Conservation (phyloP, 2,888 invertebrate species). For the Eledona agricola region DNA sequence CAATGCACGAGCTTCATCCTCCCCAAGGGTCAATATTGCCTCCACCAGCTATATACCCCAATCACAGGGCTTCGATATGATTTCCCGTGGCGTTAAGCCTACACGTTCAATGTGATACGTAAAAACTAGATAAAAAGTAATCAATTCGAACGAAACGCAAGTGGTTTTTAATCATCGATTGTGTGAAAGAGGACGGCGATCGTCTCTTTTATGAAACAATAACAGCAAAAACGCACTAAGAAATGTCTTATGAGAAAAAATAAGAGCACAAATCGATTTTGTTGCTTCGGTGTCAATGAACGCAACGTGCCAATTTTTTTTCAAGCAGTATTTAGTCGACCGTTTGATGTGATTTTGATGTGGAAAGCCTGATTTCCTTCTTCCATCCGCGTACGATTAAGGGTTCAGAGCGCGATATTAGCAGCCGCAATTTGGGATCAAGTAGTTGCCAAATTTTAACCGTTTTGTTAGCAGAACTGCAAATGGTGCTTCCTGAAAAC, state of each 20-base stretch:
- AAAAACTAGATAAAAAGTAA: conserved; percentile 37
- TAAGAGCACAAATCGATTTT: conserved; percentile 26
- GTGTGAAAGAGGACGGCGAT: conserved; percentile 29
- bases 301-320: not conserved
- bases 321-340: conserved; percentile 8
- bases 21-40: conserved; percentile 59
- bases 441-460: conserved; percentile 40
- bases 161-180: conserved; percentile 42
- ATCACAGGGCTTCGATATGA: conserved; percentile 63
- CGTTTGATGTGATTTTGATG: conserved; percentile 26
- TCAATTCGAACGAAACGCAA: conserved; percentile 38
- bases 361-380: conserved; percentile 10
- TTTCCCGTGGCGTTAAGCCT: conserved; percentile 36
- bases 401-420: no score
- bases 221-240: conserved; percentile 31
- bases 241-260: conserved; percentile 34
- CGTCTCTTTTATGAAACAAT: conserved; percentile 32
- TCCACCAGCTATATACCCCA: conserved; percentile 61
- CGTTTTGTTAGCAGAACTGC: conserved; percentile 7
- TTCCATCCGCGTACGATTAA: conserved; percentile 12
- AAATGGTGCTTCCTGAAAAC: conserved; percentile 36
- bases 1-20: conserved; percentile 62
- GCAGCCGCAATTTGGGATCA: conserved; percentile 50
- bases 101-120: conserved; percentile 48
- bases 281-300: no score